Base-by-base conservation (phyloP, 2,113 vertebrate species). In the Hyperopisus bebe region DNA sequence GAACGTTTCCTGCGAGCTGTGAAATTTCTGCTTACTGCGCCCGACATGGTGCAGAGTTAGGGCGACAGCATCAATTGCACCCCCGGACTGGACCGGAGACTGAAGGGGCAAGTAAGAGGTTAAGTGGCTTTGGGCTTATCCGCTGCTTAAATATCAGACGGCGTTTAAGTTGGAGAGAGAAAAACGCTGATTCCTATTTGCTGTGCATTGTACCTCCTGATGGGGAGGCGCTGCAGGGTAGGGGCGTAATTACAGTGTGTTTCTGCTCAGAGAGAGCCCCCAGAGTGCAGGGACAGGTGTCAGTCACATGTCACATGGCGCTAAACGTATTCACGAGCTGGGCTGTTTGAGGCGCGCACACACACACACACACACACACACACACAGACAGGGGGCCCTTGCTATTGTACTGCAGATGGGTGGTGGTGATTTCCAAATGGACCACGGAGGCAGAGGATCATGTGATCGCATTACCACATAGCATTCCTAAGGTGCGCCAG, bases 121-220 rank as follows among this genome's bases (percentile, higher is more conserved):
- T 85, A 85, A 85, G 8, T 46, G 80, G 44, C 50, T 89, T 89
- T 83, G 19, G 51, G 70, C 24, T 89, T 89, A 80, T 31, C 31
- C 6, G 15, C 70, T 47, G 80, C 77, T 62, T 42, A 39, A 85
- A 58, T 89, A 84, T 58, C 35, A 89, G 50, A 89, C 11, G 7
- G 8, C 24, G 84, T 85, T 89, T 58, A 48, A 89, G 82, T 19
- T 39, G 4, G 44, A 62, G 53, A 62, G 27, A 85, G 44, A 44
- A 88, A 89, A 89, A 42, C 9, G 88, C 88, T 89, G 88, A 89
- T 89, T 84, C 88, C 35, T 62, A 39, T 21, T 58, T 89, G 24
- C 80, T n/a, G 42, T 58, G 39, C 19, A 47, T 35, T 27, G 21
- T 42, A 19, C 51, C 24, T 47, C 51, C 50, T 21, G 53, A 46